Evolutionary conservation across 2,113 vertebrate genomes (phyloP).

Genomic region (Plotosus lineatus): DNA sequence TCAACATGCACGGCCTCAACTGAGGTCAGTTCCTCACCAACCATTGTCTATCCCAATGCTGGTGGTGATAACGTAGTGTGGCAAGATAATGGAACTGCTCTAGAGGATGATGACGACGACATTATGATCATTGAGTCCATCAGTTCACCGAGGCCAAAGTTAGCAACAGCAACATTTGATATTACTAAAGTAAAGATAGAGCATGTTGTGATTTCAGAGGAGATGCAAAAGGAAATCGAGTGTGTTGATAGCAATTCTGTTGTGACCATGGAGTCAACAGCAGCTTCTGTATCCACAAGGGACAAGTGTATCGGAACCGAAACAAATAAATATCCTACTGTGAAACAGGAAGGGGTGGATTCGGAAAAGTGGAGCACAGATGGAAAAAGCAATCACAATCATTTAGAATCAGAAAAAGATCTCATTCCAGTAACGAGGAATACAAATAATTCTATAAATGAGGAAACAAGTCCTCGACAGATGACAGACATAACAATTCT

Average conservation of each 20-base stretch:
- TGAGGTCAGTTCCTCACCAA: neutral
- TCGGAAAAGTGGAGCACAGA: neutral
- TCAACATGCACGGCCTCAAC: conserved; percentile 4
- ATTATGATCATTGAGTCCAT: conserved; percentile 79
- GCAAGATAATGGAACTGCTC: neutral
- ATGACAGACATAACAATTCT: neutral
- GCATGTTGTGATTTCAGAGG: conserved; percentile 47
- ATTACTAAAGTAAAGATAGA: conserved; percentile 72
- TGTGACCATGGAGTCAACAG: neutral
- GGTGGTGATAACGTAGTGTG: neutral
- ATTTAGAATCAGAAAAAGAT: neutral
- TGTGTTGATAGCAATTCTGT: neutral
- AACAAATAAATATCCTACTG: neutral
- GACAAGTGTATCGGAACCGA: conserved; percentile 46
- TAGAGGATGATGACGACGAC: conserved; percentile 56
- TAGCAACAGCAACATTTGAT: conserved; percentile 52
- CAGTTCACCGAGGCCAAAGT: conserved; percentile 80
- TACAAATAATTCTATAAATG: neutral
- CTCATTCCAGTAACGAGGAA: neutral
- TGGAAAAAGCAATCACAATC: neutral
- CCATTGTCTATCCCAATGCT: neutral
- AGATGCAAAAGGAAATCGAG: conserved; percentile 39
- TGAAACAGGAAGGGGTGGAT: conserved; percentile 34
- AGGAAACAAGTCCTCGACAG: neutral
- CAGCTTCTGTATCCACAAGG: neutral